Base-by-base conservation (phyloP, 2,797 vertebrate genomes). In the Chaetodon trifasciatus region DNA sequence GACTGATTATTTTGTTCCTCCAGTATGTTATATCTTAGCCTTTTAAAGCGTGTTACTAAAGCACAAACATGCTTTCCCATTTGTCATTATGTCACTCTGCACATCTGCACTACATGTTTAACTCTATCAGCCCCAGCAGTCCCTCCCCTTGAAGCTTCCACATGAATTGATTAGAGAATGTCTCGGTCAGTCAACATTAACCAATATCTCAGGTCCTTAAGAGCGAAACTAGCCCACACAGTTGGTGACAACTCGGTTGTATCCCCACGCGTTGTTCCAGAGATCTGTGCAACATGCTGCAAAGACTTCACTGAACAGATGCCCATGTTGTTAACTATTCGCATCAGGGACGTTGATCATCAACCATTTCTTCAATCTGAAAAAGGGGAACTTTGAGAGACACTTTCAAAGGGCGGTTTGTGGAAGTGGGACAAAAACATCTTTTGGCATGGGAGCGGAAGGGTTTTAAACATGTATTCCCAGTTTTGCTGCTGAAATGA, bases 1-100 rank as follows among this genome's bases (percentile, higher is more conserved):
- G n/a, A 74, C 13, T 70, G 8, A 52, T 60, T 70, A 55, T 71
- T 66, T 70, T 50, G 3, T 8, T 23, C 8, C n/a, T n/a, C 5
- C 19, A 28, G 13, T 19, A 5, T 11, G 10, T 28, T 53, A 28
- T 4, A 8, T 16, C 5, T 49, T 32, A 3, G 46, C 10, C 10
- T 47, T 50, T 40, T 24, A 35, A 35, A n/a, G 1, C 2, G 5
- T 1, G 5, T 47, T 23, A 17, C 24, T 65, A 21, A 37, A 46
- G 15, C 13, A 28, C 9, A n/a, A 46, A 40, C 23, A 57, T 28
- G 32, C 11, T 9, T 21, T 19, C 3, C 17, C 28, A 28, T 28
- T 28, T 28, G 28, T 28, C 28, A 15, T 46, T 57, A 24, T 50
- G 61, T 50, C 28, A 49, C 16, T 40, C 21, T 35, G 2, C 4